These are phyloP conservation scores for Cyprinella venusta DNA, from an alignment of 2,797 vertebrate species.

Conservation along the genomic window DNA sequence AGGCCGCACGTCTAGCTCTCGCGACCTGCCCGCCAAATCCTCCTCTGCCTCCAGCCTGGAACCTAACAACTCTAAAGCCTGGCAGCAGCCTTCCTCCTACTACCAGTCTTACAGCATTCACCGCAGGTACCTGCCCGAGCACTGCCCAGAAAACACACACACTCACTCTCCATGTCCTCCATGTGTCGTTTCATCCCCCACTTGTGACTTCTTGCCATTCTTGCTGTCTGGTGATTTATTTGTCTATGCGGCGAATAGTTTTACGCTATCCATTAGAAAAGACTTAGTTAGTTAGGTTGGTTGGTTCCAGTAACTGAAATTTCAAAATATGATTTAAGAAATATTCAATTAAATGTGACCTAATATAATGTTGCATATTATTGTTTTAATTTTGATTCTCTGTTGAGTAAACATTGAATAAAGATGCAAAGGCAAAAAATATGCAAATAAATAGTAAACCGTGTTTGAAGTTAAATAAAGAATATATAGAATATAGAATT, in stretches of 20 bases:
- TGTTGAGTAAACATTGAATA: background rate
- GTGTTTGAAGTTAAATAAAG: background rate
- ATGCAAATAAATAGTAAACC: background rate
- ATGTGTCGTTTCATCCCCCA: slow-evolving; percentile 26
- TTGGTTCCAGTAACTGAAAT: background rate
- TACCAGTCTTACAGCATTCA: slow-evolving; percentile 86
- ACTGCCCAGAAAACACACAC: background rate
- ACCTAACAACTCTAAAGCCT: slow-evolving; percentile 85
- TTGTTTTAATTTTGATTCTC: background rate
- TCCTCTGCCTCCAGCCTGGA: slow-evolving; percentile 87
- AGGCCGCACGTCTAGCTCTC: slow-evolving; percentile 84
- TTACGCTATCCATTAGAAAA: background rate
- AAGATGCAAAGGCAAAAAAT: background rate
- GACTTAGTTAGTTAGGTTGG: too few species aligned
- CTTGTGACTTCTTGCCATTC: background rate
- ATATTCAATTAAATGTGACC: background rate
- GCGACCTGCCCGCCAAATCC: slow-evolving; percentile 86
- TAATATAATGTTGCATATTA: background rate
- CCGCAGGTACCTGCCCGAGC: slow-evolving; percentile 78
- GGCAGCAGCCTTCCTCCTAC: slow-evolving; percentile 79
- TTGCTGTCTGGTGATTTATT: background rate
- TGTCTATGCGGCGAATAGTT: background rate
- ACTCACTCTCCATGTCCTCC: slow-evolving; percentile 1
- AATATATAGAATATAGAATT: too few species aligned
- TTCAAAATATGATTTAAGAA: background rate